Conservation (phyloP, 2,888 invertebrate genomes). For the Gastracanthus pulcherrimus region DNA sequence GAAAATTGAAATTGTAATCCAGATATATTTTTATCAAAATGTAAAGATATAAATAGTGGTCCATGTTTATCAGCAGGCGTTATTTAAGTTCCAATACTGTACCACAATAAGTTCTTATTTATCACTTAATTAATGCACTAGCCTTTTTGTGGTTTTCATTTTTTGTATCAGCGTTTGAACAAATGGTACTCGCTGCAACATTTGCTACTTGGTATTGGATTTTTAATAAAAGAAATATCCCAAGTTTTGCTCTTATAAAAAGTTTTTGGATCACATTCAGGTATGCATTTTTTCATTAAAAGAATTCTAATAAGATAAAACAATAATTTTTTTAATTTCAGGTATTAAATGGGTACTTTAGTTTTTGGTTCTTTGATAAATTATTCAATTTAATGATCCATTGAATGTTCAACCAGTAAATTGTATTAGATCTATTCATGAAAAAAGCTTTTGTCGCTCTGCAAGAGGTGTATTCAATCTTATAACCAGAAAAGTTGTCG, state of each 20-base stretch:
- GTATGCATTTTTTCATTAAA: slow-evolving; percentile 72
- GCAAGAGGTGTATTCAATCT: slow-evolving; percentile 94
- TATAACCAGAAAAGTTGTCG: slow-evolving; percentile 89
- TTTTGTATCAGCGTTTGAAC: slow-evolving; percentile 92
- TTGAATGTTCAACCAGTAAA: slow-evolving; percentile 85
- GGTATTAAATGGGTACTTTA: slow-evolving; percentile 87
- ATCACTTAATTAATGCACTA: slow-evolving; percentile 85
- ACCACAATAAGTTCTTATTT: slow-evolving; percentile 77
- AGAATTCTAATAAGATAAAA: neutral
- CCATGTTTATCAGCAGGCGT: slow-evolving; percentile 77
- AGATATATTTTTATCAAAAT: slow-evolving; percentile 79
- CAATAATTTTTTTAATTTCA: slow-evolving; percentile 37
- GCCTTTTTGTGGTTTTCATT: slow-evolving; percentile 94
- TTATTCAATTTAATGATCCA: slow-evolving; percentile 88
- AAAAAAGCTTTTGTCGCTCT: slow-evolving; percentile 92
- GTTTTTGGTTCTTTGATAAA: slow-evolving; percentile 87
- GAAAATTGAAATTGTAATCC: too few relatives aligned
- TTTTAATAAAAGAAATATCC: slow-evolving; percentile 87
- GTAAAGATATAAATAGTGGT: slow-evolving; percentile 69
- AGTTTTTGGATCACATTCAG: slow-evolving; percentile 86
- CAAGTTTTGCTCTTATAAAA: slow-evolving; percentile 85
- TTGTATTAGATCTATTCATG: slow-evolving; percentile 92
- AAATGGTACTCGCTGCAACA: slow-evolving; percentile 93
- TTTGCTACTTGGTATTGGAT: slow-evolving; percentile 91
- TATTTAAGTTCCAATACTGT: slow-evolving; percentile 81